Percentiles rank a stretch among this genome's conserved stretches.
These are phyloP conservation scores for Morpho achilles DNA, from an alignment of 2,888 invertebrate species.

Conservation along the genomic window DNA sequence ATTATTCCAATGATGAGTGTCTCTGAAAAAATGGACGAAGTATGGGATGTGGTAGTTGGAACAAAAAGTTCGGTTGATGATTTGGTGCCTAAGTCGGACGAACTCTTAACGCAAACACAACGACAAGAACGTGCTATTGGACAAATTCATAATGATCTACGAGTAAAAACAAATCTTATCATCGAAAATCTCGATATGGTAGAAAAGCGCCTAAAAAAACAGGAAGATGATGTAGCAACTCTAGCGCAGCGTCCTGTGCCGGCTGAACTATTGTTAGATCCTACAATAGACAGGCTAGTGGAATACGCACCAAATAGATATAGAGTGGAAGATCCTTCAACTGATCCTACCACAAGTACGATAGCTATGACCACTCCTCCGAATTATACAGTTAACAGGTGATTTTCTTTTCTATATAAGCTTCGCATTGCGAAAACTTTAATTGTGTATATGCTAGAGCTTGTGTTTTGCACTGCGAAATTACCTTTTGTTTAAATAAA, in stretches of 20 bases:
- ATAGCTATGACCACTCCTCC: slow-evolving; percentile 51
- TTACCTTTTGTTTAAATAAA: slow-evolving; percentile 18
- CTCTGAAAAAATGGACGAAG: slow-evolving; percentile 94
- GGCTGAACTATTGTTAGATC: slow-evolving; percentile 84
- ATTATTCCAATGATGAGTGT: slow-evolving; percentile 92
- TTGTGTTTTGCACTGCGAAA: slow-evolving; percentile 39
- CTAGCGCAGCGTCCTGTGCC: slow-evolving; percentile 86
- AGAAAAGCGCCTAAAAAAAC: slow-evolving; percentile 89
- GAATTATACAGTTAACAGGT: slow-evolving; percentile 58
- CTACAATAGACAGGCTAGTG: slow-evolving; percentile 87
- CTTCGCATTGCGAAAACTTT: slow-evolving; percentile 38
- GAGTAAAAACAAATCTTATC: slow-evolving; percentile 90
- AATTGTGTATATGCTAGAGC: slow-evolving; percentile 33
- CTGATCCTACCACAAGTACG: slow-evolving; percentile 61
- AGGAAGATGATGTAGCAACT: slow-evolving; percentile 90
- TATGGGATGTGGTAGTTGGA: slow-evolving; percentile 93
- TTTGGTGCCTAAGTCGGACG: slow-evolving; percentile 91
- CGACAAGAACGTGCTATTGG: slow-evolving; percentile 92
- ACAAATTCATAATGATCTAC: slow-evolving; percentile 90
- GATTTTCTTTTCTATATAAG: slow-evolving; percentile 48
- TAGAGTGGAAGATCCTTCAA: slow-evolving; percentile 60
- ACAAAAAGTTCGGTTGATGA: slow-evolving; percentile 93
- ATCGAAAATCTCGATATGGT: slow-evolving; percentile 93
- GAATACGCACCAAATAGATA: slow-evolving; percentile 88
- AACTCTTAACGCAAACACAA: slow-evolving; percentile 90